A percentile compares a stretch with the other conserved stretches of the same genome.
These are phyloP conservation scores for Gallinago media DNA, from an alignment of 2,113 vertebrate species.

Conservation along the genomic window DNA sequence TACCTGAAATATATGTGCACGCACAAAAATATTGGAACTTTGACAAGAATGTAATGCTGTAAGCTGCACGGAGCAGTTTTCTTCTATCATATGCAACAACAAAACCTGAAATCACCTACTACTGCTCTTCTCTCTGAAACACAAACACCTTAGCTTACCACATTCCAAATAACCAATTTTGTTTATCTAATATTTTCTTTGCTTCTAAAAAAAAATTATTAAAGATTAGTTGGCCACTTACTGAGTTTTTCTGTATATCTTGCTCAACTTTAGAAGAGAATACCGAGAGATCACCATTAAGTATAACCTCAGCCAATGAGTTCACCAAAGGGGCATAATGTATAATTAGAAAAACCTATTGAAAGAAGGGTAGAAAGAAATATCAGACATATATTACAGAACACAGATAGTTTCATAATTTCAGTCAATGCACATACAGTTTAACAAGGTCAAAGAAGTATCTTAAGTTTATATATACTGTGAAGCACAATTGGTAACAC, in stretches of 20 bases:
- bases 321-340: constrained; percentile 95
- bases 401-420: not conserved
- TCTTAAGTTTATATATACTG: not conserved
- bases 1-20: not conserved
- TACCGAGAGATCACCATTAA: constrained; percentile 93
- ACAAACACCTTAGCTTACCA: not conserved
- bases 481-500: not conserved
- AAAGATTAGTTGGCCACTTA: constrained; percentile 69
- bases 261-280: constrained; percentile 84
- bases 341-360: constrained; percentile 96
- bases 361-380: not conserved
- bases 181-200: not conserved
- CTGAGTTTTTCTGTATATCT: constrained; percentile 85
- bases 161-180: not conserved
- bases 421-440: not conserved
- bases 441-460: too few relatives aligned
- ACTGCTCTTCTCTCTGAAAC: not conserved
- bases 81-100: not conserved
- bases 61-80: not conserved
- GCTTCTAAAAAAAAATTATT: not conserved
- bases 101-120: not conserved
- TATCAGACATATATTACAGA: not conserved
- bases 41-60: not conserved
- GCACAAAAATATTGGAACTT: not conserved
- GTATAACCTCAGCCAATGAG: constrained; percentile 92